Percentiles rank a stretch among this genome's conserved stretches.
Evolutionary conservation across 2,888 invertebrate species (phyloP).

Genomic region (Drosophila suboccidentalis): DNA sequence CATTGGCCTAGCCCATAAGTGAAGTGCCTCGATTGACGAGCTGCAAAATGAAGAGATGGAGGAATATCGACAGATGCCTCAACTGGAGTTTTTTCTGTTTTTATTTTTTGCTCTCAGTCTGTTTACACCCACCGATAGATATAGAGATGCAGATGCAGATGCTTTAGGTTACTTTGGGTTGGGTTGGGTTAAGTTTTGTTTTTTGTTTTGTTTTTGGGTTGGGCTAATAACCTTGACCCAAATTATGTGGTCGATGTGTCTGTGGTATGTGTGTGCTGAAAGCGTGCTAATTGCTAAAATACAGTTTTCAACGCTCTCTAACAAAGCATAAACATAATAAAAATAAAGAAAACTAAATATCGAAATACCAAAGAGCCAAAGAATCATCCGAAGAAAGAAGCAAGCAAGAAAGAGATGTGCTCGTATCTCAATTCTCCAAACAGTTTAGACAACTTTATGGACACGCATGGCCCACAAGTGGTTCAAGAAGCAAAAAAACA

Average conservation of each 20-base stretch:
- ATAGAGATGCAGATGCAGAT: slow-evolving; percentile 7
- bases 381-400: not conserved
- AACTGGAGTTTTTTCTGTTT: slow-evolving; percentile 24
- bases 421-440: slow-evolving; percentile 22
- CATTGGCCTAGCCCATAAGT: slow-evolving; percentile 46
- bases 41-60: slow-evolving; percentile 5
- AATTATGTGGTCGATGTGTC: slow-evolving; percentile 33
- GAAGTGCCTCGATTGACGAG: slow-evolving; percentile 43
- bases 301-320: slow-evolving; percentile 56
- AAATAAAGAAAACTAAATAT: slow-evolving; percentile 27
- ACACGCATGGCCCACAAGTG: slow-evolving; percentile 17
- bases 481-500: slow-evolving; percentile 9
- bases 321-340: slow-evolving; percentile 71
- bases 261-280: slow-evolving; percentile 57
- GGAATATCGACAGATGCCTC: slow-evolving; percentile 36
- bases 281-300: slow-evolving; percentile 73
- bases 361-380: slow-evolving; percentile 23
- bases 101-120: slow-evolving; percentile 2
- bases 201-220: slow-evolving; percentile 23
- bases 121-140: slow-evolving; percentile 32
- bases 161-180: slow-evolving; percentile 4
- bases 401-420: slow-evolving; percentile 12
- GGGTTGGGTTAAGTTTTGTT: slow-evolving; percentile 7
- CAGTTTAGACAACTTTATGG: slow-evolving; percentile 45
- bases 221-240: slow-evolving; percentile 74